These are phyloP conservation scores for Crocidura indochinensis DNA, from an alignment of 2,797 vertebrate species.

Conservation along the genomic window DNA sequence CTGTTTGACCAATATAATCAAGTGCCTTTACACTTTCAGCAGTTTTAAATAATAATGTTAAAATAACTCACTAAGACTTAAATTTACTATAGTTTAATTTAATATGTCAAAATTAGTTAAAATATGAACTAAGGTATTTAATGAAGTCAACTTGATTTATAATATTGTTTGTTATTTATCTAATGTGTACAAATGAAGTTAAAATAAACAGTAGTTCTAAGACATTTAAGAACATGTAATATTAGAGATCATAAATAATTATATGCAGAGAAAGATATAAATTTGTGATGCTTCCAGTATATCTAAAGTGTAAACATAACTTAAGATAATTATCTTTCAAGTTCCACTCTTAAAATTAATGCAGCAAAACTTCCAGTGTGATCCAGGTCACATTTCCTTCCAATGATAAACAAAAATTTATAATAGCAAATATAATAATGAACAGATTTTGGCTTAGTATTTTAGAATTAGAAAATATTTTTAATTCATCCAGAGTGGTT, in stretches of 20 bases:
- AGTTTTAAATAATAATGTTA: slow-evolving; percentile 67
- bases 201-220: slow-evolving; percentile 78
- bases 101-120: slow-evolving; percentile 61
- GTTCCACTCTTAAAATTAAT: slow-evolving; percentile 77
- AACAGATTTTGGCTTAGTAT: slow-evolving; percentile 61
- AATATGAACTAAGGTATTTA: slow-evolving; percentile 59
- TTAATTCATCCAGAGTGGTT: slow-evolving; percentile 56
- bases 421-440: slow-evolving; percentile 52
- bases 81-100: slow-evolving; percentile 72
- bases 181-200: slow-evolving; percentile 83
- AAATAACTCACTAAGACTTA: slow-evolving; percentile 65
- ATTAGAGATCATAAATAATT: slow-evolving; percentile 82
- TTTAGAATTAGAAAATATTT: slow-evolving; percentile 61
- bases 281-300: slow-evolving; percentile 79
- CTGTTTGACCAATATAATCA: slow-evolving; percentile 33
- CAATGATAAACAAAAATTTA: slow-evolving; percentile 58
- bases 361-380: slow-evolving; percentile 86
- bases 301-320: slow-evolving; percentile 86
- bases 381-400: slow-evolving; percentile 76
- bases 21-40: slow-evolving; percentile 48
- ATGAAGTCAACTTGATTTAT: slow-evolving; percentile 68
- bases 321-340: slow-evolving; percentile 78
- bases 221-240: slow-evolving; percentile 82
- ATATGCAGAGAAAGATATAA: slow-evolving; percentile 70
- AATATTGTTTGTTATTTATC: slow-evolving; percentile 74